Conservation (phyloP, 2,888 invertebrate genomes). For the Sinopyrophorus schimmeli region DNA sequence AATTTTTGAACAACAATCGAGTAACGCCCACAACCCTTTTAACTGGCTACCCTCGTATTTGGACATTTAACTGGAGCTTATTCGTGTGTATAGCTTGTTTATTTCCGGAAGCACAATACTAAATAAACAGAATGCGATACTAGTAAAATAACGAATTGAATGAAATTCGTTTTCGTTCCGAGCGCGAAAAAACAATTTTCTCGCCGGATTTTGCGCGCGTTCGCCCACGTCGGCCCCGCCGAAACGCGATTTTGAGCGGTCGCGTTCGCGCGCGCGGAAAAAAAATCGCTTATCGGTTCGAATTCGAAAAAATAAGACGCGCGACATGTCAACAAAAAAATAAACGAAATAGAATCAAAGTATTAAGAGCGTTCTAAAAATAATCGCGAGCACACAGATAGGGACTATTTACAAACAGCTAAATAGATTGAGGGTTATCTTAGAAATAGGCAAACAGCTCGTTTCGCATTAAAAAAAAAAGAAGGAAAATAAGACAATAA, state of each 20-base stretch:
- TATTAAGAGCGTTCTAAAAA: slow-evolving; percentile 16
- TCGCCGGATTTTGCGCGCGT: too few relatives aligned
- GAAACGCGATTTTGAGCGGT: too few relatives aligned
- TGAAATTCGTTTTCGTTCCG: background rate
- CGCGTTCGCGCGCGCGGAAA: too few relatives aligned
- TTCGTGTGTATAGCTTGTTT: slow-evolving; percentile 15
- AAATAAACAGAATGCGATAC: slow-evolving; percentile 11
- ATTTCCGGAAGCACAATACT: slow-evolving; percentile 11
- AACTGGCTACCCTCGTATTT: slow-evolving; percentile 12
- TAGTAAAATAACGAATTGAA: slow-evolving; percentile 4
- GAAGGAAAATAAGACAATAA: slow-evolving; percentile 20
- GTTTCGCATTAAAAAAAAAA: too few relatives aligned
- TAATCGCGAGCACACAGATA: slow-evolving; percentile 16
- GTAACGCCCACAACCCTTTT: slow-evolving; percentile 8
- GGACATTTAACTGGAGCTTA: slow-evolving; percentile 12
- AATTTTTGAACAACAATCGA: slow-evolving; percentile 8
- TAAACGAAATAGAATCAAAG: slow-evolving; percentile 7
- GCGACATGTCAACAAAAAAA: slow-evolving; percentile 16
- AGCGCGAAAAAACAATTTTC: slow-evolving; percentile 1
- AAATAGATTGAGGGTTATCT: slow-evolving; percentile 36
- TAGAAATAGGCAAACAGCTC: slow-evolving; percentile 32
- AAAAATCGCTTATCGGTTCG: background rate
- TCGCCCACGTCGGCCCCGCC: too few relatives aligned
- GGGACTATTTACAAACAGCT: slow-evolving; percentile 22
- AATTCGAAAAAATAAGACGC: slow-evolving; percentile 4